Percentiles rank a stretch among this genome's conserved stretches.
Conservation (phyloP, 2,888 invertebrate genomes). For the Dryobotodes eremita region DNA sequence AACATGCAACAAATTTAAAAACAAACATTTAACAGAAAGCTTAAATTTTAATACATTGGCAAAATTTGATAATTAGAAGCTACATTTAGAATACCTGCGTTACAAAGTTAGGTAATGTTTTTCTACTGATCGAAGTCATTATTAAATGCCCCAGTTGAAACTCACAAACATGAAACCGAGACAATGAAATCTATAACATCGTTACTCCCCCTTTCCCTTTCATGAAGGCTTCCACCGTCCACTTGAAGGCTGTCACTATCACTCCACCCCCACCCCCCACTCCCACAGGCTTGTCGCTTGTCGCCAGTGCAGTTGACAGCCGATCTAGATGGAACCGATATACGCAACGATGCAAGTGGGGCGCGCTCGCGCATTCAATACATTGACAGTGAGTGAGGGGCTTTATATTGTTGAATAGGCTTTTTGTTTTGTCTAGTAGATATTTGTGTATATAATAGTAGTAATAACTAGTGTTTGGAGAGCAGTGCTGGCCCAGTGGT, state of each 20-base stretch:
- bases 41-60: too few species aligned
- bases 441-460: not conserved
- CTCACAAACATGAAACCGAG: not conserved
- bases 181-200: constrained; percentile 10
- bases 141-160: not conserved
- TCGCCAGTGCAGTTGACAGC: constrained; percentile 52
- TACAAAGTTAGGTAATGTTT: not conserved
- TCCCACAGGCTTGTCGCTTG: constrained; percentile 11
- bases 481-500: too few species aligned
- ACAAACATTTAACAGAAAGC: too few species aligned
- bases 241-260: constrained; percentile 53
- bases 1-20: too few species aligned
- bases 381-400: constrained; percentile 34
- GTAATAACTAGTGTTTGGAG: not conserved
- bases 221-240: constrained; percentile 25
- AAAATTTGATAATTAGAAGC: too few species aligned
- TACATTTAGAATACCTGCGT: too few species aligned
- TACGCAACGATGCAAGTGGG: constrained; percentile 46
- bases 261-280: not conserved
- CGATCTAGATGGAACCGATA: constrained; percentile 49
- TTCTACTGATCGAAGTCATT: not conserved
- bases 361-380: constrained; percentile 21
- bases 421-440: constrained; percentile 9
- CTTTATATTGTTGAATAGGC: constrained; percentile 18
- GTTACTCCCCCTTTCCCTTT: constrained; percentile 1